Percentiles rank a stretch among this genome's conserved stretches.
phyloP scores from a whole-genome alignment of 2,888 invertebrate genomes.

The Neuroscelio doddi region DNA sequence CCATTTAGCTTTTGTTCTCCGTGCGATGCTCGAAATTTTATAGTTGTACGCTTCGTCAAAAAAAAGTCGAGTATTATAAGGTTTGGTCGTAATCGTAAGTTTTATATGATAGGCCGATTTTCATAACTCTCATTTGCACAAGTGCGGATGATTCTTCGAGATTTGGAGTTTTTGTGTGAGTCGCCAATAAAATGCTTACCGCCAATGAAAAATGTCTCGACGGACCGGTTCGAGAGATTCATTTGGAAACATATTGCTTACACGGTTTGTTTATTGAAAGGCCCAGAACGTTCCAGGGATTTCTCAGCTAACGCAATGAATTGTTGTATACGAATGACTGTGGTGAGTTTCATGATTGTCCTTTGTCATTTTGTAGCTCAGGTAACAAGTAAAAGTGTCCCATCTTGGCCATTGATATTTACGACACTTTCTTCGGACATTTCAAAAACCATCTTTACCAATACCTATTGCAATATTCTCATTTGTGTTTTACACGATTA shows the following conservation, averaged over 20 bases:
- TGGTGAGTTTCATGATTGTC: conserved; percentile 13
- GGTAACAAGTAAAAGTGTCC: not conserved
- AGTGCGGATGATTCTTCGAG: no score
- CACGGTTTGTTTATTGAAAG: conserved; percentile 36
- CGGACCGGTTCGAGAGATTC: conserved; percentile 34
- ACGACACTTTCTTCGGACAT: not conserved
- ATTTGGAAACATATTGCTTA: conserved; percentile 27
- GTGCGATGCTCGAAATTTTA: no score
- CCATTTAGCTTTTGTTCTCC: no score
- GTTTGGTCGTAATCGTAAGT: no score
- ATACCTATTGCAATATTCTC: no score
- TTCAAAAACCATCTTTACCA: no score
- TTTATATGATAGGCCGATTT: no score
- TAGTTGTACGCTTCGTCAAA: no score
- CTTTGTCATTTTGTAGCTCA: conserved; percentile 3
- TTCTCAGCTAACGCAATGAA: conserved; percentile 23
- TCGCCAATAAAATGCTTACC: conserved; percentile 27
- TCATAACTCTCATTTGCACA: no score
- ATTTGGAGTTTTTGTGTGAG: no score
- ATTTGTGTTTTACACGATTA: no score
- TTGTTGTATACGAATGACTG: conserved; percentile 8
- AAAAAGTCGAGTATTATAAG: no score
- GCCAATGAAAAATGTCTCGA: conserved; percentile 29
- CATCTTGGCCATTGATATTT: not conserved
- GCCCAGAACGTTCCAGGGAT: conserved; percentile 35